Evolutionary conservation across 2,888 invertebrate species (phyloP).

Genomic region (Geophilus truncorum): DNA sequence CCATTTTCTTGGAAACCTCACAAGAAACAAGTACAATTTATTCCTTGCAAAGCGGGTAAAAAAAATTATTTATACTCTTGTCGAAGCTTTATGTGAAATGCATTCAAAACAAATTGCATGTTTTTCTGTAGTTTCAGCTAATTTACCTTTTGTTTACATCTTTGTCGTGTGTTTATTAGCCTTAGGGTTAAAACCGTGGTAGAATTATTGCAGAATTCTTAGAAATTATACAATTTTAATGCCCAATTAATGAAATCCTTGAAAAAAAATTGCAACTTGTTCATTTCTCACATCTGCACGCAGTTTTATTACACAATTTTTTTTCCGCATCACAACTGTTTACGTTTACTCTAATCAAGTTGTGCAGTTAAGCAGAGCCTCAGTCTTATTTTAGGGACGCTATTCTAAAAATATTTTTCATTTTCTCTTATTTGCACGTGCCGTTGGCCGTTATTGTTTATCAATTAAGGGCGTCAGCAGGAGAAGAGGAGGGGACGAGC

Average conservation of each 20-base stretch:
- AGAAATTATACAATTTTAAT: too few species aligned
- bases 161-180: too few species aligned
- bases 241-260: too few species aligned
- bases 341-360: not conserved
- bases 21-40: not conserved
- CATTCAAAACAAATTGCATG: not conserved
- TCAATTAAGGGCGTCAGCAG: slow-evolving; percentile 4
- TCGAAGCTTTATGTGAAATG: not conserved
- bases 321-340: not conserved
- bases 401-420: not conserved
- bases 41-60: not conserved
- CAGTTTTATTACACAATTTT: not conserved
- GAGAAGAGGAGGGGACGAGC: not conserved
- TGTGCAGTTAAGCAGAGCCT: not conserved
- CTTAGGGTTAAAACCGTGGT: too few species aligned
- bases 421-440: not conserved
- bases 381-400: not conserved
- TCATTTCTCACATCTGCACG: not conserved
- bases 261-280: too few species aligned
- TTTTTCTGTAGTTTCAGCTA: not conserved
- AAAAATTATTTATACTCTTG: not conserved
- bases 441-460: slow-evolving; percentile 15
- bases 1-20: not conserved
- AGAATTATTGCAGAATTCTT: too few species aligned
- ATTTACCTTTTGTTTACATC: not conserved